These are phyloP conservation scores for Struthidea cinerea DNA, from an alignment of 2,113 vertebrate species.

Conservation along the genomic window DNA sequence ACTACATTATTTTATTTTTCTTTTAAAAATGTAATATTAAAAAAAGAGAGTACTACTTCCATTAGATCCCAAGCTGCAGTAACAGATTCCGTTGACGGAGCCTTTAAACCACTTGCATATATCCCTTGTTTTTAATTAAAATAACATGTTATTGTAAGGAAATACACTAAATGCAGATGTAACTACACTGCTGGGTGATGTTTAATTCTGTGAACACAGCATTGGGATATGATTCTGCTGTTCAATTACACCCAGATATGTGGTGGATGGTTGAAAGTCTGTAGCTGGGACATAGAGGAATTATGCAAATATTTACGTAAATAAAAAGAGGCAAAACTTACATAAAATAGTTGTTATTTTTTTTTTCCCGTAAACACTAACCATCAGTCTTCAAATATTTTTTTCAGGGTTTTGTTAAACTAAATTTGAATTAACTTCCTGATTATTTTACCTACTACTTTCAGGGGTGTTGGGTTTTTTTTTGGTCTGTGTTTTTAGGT, in stretches of 20 bases:
- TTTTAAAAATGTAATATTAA: not conserved
- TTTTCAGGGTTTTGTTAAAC: not conserved
- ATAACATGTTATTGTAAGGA: not conserved
- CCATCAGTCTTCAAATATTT: not conserved
- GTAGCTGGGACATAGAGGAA: not conserved
- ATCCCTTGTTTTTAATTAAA: not conserved
- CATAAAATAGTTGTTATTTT: not conserved
- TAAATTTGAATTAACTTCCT: not conserved
- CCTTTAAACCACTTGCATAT: not conserved
- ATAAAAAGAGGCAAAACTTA: not conserved
- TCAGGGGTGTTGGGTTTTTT: fast-evolving
- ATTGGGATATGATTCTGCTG: not conserved
- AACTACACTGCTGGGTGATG: not conserved
- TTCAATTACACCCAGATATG: not conserved
- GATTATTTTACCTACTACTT: not conserved
- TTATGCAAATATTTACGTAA: not conserved
- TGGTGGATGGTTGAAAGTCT: not conserved
- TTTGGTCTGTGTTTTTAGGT: not conserved
- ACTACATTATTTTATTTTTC: too few relatives aligned
- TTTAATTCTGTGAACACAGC: not conserved
- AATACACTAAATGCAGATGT: not conserved
- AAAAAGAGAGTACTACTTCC: not conserved
- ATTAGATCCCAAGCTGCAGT: not conserved
- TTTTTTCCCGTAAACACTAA: not conserved
- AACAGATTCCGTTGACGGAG: not conserved